A percentile compares a stretch with the other conserved stretches of the same genome.
phyloP scores from a whole-genome alignment of 2,888 invertebrate species.

The Gisinianus flammeolus region DNA sequence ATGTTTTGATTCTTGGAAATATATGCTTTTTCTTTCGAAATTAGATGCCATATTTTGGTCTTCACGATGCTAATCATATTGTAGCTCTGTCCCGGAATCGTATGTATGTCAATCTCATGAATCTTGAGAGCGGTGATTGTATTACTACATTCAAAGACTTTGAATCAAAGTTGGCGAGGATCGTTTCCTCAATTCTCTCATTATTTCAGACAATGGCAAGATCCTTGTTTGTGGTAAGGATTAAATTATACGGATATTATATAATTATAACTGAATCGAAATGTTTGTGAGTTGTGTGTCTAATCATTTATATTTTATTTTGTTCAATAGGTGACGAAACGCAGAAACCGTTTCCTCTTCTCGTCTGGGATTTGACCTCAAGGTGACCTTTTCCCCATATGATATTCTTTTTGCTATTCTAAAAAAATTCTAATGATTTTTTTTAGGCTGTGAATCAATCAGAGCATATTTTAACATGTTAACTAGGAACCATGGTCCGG shows the following conservation, averaged over 20 bases:
- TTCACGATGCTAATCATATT: slow-evolving; percentile 78
- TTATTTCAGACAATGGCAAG: slow-evolving; percentile 86
- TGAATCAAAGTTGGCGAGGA: slow-evolving; percentile 85
- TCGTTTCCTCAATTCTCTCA: slow-evolving; percentile 83
- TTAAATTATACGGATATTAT: too few relatives aligned
- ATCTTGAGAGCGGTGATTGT: slow-evolving; percentile 79
- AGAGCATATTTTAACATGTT: too few relatives aligned
- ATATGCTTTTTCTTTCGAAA: too few relatives aligned
- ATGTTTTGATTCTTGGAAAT: too few relatives aligned
- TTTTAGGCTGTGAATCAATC: too few relatives aligned
- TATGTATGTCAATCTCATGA: slow-evolving; percentile 89
- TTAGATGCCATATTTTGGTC: slow-evolving; percentile 84
- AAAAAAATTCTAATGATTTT: too few relatives aligned
- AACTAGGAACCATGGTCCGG: too few relatives aligned
- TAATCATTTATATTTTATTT: background rate
- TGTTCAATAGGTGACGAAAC: slow-evolving; percentile 72
- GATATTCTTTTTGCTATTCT: too few relatives aligned
- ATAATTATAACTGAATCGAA: too few relatives aligned
- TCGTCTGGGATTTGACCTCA: slow-evolving; percentile 67
- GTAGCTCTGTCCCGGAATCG: slow-evolving; percentile 84
- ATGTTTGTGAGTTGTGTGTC: background rate
- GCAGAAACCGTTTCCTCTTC: slow-evolving; percentile 86
- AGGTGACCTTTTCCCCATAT: too few relatives aligned
- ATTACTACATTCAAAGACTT: slow-evolving; percentile 88
- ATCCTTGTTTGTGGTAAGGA: slow-evolving; percentile 77